Evolutionary conservation across 2,888 invertebrate species (phyloP).

Genomic region (Pediacus dermestoides): DNA sequence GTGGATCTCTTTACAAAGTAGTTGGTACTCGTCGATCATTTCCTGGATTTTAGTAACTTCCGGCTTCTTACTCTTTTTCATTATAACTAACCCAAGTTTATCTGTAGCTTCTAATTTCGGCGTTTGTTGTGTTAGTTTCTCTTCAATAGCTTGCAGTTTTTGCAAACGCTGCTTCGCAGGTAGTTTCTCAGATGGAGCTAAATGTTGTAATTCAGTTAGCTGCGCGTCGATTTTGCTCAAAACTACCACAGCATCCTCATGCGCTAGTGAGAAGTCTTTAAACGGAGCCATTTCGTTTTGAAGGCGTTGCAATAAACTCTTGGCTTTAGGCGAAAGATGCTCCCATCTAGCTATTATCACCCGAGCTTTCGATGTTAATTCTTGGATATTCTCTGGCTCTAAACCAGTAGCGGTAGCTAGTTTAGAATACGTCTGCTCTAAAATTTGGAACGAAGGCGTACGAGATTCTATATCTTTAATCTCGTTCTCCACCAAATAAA

Average conservation of each 20-base stretch:
- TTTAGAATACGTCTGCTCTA: conserved; percentile 69
- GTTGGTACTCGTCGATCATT: conserved; percentile 64
- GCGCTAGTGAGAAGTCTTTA: conserved; percentile 67
- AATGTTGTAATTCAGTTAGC: conserved; percentile 66
- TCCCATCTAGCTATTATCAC: conserved; percentile 63
- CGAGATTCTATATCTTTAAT: conserved; percentile 57
- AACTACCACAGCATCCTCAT: conserved; percentile 67
- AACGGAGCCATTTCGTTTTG: conserved; percentile 59
- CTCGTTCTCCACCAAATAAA: conserved; percentile 55
- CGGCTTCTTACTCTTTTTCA: conserved; percentile 55
- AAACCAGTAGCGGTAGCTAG: conserved; percentile 64
- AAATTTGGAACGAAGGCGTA: conserved; percentile 55
- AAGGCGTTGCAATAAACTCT: conserved; percentile 57
- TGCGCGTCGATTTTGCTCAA: conserved; percentile 69
- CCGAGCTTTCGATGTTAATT: conserved; percentile 60
- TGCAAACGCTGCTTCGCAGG: conserved; percentile 48
- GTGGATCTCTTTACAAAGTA: conserved; percentile 61
- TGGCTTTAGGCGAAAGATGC: conserved; percentile 58
- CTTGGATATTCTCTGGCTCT: conserved; percentile 65
- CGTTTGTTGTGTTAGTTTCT: conserved; percentile 55
- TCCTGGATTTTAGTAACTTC: conserved; percentile 57
- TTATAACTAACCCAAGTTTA: conserved; percentile 57
- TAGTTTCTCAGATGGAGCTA: conserved; percentile 51
- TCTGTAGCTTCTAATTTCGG: conserved; percentile 57
- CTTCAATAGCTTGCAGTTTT: conserved; percentile 55